A percentile compares a stretch with the other conserved stretches of the same genome.
Conservation (phyloP, 2,113 vertebrate species). For the Cavia aperea region DNA sequence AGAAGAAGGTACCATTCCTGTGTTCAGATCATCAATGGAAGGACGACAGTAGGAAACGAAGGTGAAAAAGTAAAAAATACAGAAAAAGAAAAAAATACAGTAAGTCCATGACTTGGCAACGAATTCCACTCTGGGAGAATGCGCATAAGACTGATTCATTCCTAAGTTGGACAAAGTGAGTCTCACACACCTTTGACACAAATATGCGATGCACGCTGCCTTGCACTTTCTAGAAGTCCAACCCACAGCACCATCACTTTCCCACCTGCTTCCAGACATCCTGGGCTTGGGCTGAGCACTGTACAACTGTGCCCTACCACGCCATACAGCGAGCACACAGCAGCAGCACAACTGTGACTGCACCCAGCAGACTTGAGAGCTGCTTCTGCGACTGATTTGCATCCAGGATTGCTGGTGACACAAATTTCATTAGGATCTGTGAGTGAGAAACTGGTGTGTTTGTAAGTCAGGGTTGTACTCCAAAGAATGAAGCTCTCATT, state of each 20-base stretch:
- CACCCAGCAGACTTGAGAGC: background rate
- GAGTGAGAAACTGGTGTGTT: background rate
- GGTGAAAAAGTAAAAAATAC: background rate
- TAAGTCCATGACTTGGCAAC: background rate
- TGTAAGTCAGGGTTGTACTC: background rate
- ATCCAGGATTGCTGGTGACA: background rate
- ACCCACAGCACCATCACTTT: background rate
- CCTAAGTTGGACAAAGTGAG: background rate
- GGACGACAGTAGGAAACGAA: background rate
- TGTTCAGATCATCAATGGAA: background rate
- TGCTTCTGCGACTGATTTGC: background rate
- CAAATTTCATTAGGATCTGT: background rate
- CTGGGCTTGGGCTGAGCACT: background rate
- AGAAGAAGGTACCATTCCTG: background rate
- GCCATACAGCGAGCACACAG: background rate
- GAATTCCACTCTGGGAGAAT: background rate
- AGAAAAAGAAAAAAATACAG: background rate
- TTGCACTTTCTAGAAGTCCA: background rate
- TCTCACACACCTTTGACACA: background rate
- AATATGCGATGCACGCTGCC: background rate
- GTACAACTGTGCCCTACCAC: background rate
- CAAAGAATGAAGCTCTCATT: background rate
- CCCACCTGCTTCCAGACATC: background rate
- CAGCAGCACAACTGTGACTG: background rate
- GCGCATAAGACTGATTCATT: background rate